Evolutionary conservation across 2,888 invertebrate genomes (phyloP), one percentile per base, ranked within the genome.

Genomic region (Acanthosoma haemorrhoidale): DNA sequence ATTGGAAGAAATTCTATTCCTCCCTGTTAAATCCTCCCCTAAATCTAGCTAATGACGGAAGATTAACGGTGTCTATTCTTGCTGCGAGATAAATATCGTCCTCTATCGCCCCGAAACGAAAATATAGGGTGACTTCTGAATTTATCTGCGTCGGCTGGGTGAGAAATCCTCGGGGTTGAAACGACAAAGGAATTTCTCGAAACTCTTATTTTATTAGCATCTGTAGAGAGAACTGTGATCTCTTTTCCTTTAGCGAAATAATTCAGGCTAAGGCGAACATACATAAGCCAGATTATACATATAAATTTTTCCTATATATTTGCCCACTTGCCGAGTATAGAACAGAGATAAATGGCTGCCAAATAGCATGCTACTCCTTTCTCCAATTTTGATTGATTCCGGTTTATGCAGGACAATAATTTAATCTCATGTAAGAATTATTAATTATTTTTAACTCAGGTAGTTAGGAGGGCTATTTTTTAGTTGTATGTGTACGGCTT

Each of bases 31-130:
- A 51, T 25, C 51, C 51, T 51, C 29, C 51, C 25, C 51, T 51
- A 51, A 25, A 51, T 51, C 51, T 51, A 25, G 51, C 51, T 51
- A 51, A 51, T 51, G 51, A 51, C 29, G 51, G 51, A 25, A 51
- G 51, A 51, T 51, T 51, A 51, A 51, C 51, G 51, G 51, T 51
- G 29, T 51, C 51, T 51, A 51, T 51, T 51, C 51, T 51, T 51
- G 51, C 6, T 2, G 6, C 5, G 25, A 25, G 51, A 51, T 51
- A 51, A 51, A 51, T 51, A 25, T 51, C n/a, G 51, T n/a, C 51
- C n/a, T n/a, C 51, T 51, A 51, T 51, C 51, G 25, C 29, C 51
- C 51, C n/a, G 25, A 51, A 51, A 51, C 25, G 51, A 51, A 51
- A 51, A 25, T 25, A 25, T 51, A 51, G 51, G 51, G n/a, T n/a